Percentiles rank a stretch among this genome's conserved stretches.
phyloP scores from a whole-genome alignment of 2,797 vertebrate genomes.

The Valencia hispanica region DNA sequence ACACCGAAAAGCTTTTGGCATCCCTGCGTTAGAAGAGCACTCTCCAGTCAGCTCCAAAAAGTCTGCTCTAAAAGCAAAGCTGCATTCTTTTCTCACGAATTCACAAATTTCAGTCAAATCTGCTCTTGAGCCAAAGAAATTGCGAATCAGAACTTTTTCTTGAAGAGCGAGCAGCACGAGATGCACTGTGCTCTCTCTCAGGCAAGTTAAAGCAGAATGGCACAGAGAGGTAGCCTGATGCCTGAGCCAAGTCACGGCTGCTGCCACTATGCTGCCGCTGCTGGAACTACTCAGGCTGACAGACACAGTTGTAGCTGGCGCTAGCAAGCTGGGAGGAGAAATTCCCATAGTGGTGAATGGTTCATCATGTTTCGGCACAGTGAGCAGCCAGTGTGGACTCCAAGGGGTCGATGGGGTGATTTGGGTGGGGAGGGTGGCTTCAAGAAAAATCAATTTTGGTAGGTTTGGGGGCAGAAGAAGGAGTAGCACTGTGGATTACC shows the following conservation, averaged over 20 bases:
- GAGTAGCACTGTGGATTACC: slow-evolving; percentile 8
- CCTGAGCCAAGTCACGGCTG: slow-evolving; percentile 47
- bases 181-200: slow-evolving; percentile 39
- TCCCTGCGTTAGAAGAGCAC: slow-evolving; percentile 44
- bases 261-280: slow-evolving; percentile 47
- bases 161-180: slow-evolving; percentile 34
- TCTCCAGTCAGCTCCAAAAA: slow-evolving; percentile 41
- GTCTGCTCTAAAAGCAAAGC: slow-evolving; percentile 62
- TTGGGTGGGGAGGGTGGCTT: slow-evolving; percentile 20
- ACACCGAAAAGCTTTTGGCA: slow-evolving; percentile 32
- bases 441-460: slow-evolving; percentile 34
- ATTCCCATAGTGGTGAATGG: slow-evolving; percentile 86
- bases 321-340: slow-evolving; percentile 75
- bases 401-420: slow-evolving; percentile 38
- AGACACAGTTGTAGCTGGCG: slow-evolving; percentile 84
- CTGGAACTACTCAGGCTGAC: slow-evolving; percentile 65
- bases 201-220: slow-evolving; percentile 62
- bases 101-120: slow-evolving; percentile 22
- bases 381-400: slow-evolving; percentile 80
- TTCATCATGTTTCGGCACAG: slow-evolving; percentile 89
- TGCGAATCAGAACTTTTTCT: slow-evolving; percentile 56
- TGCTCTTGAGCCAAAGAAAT: slow-evolving; percentile 24
- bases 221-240: slow-evolving; percentile 66
- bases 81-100: slow-evolving; percentile 44
- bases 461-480: slow-evolving; percentile 19